Percentiles rank a stretch among this genome's conserved stretches.
Evolutionary conservation across 2,113 vertebrate genomes (phyloP).

Genomic region (Jaculus jaculus): DNA sequence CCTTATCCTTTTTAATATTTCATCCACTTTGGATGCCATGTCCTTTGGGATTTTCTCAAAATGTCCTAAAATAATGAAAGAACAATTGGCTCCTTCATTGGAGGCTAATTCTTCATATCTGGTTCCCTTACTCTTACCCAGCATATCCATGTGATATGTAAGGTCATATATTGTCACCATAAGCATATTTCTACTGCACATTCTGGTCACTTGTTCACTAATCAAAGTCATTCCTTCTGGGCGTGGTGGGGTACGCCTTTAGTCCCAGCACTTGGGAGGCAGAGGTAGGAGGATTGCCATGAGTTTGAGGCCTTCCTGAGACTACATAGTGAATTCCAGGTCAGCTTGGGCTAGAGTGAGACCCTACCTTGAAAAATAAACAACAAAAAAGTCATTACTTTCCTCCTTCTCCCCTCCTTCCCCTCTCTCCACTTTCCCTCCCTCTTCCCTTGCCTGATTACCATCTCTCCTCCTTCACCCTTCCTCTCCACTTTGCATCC

Average conservation of each 20-base stretch:
- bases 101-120: slow-evolving; percentile 78
- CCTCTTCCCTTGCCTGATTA: too few relatives aligned
- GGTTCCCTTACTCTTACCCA: slow-evolving; percentile 72
- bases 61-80: slow-evolving; percentile 80
- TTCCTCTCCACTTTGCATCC: not conserved
- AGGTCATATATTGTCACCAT: slow-evolving; percentile 75
- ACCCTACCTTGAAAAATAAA: too few relatives aligned
- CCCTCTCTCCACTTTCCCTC: too few relatives aligned
- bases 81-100: slow-evolving; percentile 72
- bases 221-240: not conserved
- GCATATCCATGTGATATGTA: slow-evolving; percentile 77
- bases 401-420: not conserved
- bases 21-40: slow-evolving; percentile 62
- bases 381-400: not conserved
- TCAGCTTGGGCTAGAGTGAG: too few relatives aligned
- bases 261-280: too few relatives aligned
- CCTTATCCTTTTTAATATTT: slow-evolving; percentile 65
- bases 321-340: too few relatives aligned
- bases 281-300: too few relatives aligned
- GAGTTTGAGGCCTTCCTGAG: too few relatives aligned
- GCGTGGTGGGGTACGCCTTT: too few relatives aligned
- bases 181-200: slow-evolving; percentile 74
- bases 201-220: slow-evolving; percentile 63
- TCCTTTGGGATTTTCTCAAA: slow-evolving; percentile 78
- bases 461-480: too few relatives aligned